Evolutionary conservation across 2,797 vertebrate genomes (phyloP), one percentile per base, ranked within the genome.

Genomic region (Myripristis murdjan): DNA sequence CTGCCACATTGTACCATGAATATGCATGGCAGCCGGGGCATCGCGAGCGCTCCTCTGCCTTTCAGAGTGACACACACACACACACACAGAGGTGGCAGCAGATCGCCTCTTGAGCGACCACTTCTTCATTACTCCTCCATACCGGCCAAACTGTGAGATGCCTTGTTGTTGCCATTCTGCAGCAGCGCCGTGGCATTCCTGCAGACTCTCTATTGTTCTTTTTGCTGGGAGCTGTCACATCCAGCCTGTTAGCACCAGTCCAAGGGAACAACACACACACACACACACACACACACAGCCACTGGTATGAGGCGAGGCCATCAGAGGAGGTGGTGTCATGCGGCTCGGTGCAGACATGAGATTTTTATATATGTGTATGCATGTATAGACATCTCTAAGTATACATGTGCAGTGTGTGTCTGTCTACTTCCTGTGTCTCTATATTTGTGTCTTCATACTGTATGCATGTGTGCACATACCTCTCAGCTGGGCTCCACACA

Each of bases 11-110:
- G 2, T 54, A 22, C 65, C 84, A 93, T 93, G 89, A 93, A 94
- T 94, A 93, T 93, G 89, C 87, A 93, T 86, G 52, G 41, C 1
- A 44, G 67, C 59, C 84, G 84, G 86, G 75, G 85, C 56, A 76
- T 77, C 69, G 73, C 66, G 76, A 63, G 68, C 63, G 61, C 71
- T 77, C 52, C 26, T 41, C 46, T 60, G 65, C 78, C 63, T 82
- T 77, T 77, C 67, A 62, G 55, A 70, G 82, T 58, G 72, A 83
- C 52, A 46, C 65, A 49, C 66, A 57, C 37, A 3, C 70, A 83
- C 52, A 46, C 65, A 49, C 66, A 57, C 43, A 4, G 68, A 84
- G 69, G 71, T 80, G 81, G 83, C 75, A 75, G 54, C 49, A 63
- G 81, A 55, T 52, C 77, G 67, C 62, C 63, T 82, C 71, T 80